These are phyloP conservation scores for Mallateleia sp. DNA, from an alignment of 2,888 invertebrate species.

Conservation along the genomic window DNA sequence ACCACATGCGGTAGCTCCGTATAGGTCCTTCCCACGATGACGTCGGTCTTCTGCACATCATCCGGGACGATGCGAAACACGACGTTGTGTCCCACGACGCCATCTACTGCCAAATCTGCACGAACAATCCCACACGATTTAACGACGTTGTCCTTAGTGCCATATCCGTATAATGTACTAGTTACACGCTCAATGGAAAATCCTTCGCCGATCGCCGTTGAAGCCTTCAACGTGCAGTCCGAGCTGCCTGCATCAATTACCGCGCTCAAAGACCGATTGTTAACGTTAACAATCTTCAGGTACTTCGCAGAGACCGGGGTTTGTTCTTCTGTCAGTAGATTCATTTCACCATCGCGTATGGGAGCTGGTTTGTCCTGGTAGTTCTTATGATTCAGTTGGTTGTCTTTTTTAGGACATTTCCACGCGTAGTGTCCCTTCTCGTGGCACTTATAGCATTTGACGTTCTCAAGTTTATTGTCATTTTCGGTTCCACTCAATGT, in stretches of 20 bases:
- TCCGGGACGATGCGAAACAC: conserved; percentile 42
- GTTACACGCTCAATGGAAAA: neutral
- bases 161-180: conserved; percentile 56
- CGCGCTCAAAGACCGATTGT: conserved; percentile 1
- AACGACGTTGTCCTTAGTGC: conserved; percentile 10
- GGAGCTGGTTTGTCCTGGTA: neutral
- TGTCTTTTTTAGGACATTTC: neutral
- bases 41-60: neutral
- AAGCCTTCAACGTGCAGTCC: conserved; percentile 65
- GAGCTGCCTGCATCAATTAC: conserved; percentile 74
- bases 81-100: conserved; percentile 62
- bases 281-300: neutral
- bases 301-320: neutral
- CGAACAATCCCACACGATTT: conserved; percentile 51
- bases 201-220: conserved; percentile 27
- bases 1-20: no score
- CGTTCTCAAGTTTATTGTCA: neutral
- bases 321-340: neutral
- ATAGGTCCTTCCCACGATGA: no score
- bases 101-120: conserved; percentile 64
- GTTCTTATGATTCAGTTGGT: no score
- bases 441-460: neutral
- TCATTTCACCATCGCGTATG: neutral
- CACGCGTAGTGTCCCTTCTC: neutral
- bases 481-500: neutral